A percentile compares a stretch with the other conserved stretches of the same genome.
These are phyloP conservation scores for Gambelia wislizenii DNA, from an alignment of 2,797 vertebrate species.

Conservation along the genomic window DNA sequence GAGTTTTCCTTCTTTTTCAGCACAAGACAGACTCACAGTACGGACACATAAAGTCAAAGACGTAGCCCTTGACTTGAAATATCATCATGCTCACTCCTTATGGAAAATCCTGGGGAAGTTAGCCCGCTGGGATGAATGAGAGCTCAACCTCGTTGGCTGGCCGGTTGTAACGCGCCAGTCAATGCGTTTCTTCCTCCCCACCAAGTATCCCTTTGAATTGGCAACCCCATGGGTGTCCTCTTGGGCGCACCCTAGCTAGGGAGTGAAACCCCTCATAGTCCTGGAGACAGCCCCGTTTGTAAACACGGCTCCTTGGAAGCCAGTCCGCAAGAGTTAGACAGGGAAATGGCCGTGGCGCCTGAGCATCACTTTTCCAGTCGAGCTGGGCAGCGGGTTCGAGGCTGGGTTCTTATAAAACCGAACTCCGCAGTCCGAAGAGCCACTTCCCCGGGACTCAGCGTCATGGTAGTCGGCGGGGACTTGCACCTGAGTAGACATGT, in stretches of 20 bases:
- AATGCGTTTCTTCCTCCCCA: not conserved
- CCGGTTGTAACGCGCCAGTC: not conserved
- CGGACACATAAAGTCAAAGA: not conserved
- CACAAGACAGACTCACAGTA: not conserved
- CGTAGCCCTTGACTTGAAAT: not conserved
- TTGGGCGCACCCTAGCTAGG: not conserved
- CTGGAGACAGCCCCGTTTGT: not conserved
- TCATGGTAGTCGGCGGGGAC: not conserved
- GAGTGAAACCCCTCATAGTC: not conserved
- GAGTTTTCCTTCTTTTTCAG: not conserved
- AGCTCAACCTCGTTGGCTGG: not conserved
- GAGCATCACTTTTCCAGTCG: not conserved
- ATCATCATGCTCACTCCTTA: too few species aligned
- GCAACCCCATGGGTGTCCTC: not conserved
- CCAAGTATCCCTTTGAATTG: too few species aligned
- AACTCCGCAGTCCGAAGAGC: not conserved
- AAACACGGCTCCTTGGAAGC: not conserved
- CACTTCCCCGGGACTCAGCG: not conserved
- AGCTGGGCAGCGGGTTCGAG: not conserved
- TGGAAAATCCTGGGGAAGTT: not conserved
- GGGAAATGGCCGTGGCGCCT: not conserved
- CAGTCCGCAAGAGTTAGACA: not conserved
- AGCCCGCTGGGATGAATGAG: not conserved
- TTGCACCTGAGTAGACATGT: not conserved
- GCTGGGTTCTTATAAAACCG: not conserved